These are phyloP conservation scores for Troilus luridus DNA, from an alignment of 2,888 invertebrate genomes.

Conservation along the genomic window DNA sequence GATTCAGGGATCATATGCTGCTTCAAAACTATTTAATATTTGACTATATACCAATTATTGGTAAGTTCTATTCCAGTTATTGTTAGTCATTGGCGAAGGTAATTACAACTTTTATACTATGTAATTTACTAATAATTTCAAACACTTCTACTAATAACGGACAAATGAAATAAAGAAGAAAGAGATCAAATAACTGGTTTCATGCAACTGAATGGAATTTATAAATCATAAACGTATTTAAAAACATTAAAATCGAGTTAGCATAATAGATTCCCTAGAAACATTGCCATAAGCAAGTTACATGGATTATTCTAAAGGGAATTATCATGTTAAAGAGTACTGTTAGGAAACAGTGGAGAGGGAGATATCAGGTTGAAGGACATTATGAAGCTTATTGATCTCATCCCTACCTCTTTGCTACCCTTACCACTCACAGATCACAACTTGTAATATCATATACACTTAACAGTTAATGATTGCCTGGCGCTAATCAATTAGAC, in stretches of 20 bases:
- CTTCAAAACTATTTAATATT: conserved; percentile 24
- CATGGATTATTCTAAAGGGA: background rate
- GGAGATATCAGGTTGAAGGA: conserved; percentile 43
- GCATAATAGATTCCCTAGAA: background rate
- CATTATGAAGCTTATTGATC: conserved; percentile 42
- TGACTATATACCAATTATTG: background rate
- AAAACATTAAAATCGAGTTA: too few relatives aligned
- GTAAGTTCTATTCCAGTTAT: conserved; percentile 1
- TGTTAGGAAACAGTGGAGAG: conserved; percentile 40
- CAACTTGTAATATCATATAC: background rate
- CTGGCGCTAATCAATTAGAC: background rate
- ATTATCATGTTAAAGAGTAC: background rate
- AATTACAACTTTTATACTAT: conserved; percentile 43
- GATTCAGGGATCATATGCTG: conserved; percentile 30
- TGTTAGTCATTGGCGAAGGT: background rate
- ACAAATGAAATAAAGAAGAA: background rate
- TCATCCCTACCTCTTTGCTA: conserved; percentile 28
- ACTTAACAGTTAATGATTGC: background rate
- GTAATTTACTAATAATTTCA: conserved; percentile 22
- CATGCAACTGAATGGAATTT: background rate
- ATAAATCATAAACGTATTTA: too few relatives aligned
- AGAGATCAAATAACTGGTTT: background rate
- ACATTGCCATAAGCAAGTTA: background rate
- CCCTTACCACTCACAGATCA: background rate
- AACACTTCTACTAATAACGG: background rate